These are phyloP conservation scores for Corydoras sp. DNA, from an alignment of 2,113 vertebrate genomes.

Conservation along the genomic window DNA sequence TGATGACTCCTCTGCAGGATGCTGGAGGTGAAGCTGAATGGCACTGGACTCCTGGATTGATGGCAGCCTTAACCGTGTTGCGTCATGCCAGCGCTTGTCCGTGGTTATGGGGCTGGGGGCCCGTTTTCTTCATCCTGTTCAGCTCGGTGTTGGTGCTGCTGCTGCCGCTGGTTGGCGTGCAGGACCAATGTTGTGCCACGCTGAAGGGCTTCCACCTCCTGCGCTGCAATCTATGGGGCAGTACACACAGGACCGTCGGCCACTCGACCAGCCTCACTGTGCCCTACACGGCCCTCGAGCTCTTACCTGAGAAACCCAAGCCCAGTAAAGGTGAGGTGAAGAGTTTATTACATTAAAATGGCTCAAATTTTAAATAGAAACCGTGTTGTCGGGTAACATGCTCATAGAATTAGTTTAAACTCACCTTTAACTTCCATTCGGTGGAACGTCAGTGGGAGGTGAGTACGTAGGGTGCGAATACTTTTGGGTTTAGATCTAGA, in stretches of 20 bases:
- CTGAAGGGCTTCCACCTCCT: conserved; percentile 73
- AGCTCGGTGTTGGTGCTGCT: conserved; percentile 73
- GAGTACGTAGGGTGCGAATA: too few relatives aligned
- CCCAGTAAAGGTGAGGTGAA: conserved; percentile 72
- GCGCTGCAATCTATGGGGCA: conserved; percentile 64
- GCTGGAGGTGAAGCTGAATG: conserved; percentile 25
- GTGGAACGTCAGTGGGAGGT: too few relatives aligned
- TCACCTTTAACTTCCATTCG: too few relatives aligned
- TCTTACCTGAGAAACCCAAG: conserved; percentile 74
- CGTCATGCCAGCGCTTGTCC: conserved; percentile 68
- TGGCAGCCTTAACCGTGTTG: conserved; percentile 67
- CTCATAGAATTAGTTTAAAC: too few relatives aligned
- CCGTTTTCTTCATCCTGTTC: conserved; percentile 67
- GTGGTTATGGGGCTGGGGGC: conserved; percentile 71
- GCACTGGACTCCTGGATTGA: conserved; percentile 51
- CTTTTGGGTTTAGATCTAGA: too few relatives aligned
- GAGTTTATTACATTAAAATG: too few relatives aligned
- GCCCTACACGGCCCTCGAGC: conserved; percentile 64
- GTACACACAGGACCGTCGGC: conserved; percentile 43
- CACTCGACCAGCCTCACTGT: conserved; percentile 79
- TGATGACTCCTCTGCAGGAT: conserved; percentile 20
- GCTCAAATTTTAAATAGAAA: too few relatives aligned
- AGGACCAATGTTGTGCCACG: conserved; percentile 68
- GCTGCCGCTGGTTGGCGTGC: conserved; percentile 69
- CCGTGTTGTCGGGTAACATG: too few relatives aligned